Percentiles rank a stretch among this genome's conserved stretches.
Evolutionary conservation across 2,888 invertebrate species (phyloP).

Genomic region (Aethes cnicana): DNA sequence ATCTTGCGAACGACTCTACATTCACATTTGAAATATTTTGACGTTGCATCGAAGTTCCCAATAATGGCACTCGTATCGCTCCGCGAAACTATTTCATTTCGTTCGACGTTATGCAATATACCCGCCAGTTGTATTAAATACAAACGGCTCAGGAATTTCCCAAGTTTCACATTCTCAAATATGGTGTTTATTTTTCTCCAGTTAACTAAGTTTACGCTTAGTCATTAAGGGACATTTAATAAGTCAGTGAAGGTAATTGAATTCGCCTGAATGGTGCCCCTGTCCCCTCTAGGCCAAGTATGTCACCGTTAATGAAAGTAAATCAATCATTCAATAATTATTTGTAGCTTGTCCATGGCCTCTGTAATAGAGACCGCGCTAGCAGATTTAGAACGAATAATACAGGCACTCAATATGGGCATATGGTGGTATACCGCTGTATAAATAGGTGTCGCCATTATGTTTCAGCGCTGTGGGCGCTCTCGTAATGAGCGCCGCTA

Average conservation of each 20-base stretch:
- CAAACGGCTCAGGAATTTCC: too few relatives aligned
- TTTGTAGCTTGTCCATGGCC: not conserved
- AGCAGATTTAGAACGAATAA: constrained; percentile 2
- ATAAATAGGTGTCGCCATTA: not conserved
- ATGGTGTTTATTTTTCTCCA: too few relatives aligned
- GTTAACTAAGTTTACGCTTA: not conserved
- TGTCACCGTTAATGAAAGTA: constrained; percentile 19
- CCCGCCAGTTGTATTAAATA: too few relatives aligned
- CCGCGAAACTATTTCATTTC: not conserved
- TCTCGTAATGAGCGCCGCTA: constrained; percentile 17
- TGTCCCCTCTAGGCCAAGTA: constrained; percentile 6
- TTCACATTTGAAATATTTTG: not conserved
- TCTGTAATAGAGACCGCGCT: not conserved
- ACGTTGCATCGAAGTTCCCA: constrained; percentile 5
- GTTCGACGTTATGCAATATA: too few relatives aligned
- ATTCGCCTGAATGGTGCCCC: constrained; percentile 4
- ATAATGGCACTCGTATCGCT: constrained; percentile 3
- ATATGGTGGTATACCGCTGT: not conserved
- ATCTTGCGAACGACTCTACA: constrained; percentile 3
- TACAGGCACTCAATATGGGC: not conserved
- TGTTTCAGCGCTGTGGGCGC: constrained; percentile 6
- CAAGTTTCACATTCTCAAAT: too few relatives aligned
- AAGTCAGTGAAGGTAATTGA: constrained; percentile 16
- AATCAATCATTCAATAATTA: constrained; percentile 25
- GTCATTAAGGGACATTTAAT: not conserved